These are phyloP conservation scores for Nothocercus julius DNA, from an alignment of 2,113 vertebrate species.

Conservation along the genomic window DNA sequence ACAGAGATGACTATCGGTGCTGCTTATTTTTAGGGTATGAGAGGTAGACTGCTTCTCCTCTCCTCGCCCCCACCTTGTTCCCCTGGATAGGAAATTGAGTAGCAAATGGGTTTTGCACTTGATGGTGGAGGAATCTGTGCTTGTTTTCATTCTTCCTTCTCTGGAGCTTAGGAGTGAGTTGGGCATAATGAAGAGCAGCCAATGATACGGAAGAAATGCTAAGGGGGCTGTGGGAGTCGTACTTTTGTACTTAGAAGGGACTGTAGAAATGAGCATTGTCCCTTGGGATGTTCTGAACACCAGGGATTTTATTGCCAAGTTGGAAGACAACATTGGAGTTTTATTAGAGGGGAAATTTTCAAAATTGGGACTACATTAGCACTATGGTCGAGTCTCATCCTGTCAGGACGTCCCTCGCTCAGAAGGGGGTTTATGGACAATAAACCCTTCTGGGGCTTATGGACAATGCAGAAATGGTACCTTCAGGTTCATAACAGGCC, in stretches of 20 bases:
- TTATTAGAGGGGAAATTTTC: background rate
- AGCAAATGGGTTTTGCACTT: background rate
- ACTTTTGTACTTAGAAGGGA: background rate
- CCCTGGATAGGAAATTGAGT: background rate
- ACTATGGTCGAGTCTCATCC: background rate
- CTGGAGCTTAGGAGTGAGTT: background rate
- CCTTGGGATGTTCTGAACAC: background rate
- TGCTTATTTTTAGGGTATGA: background rate
- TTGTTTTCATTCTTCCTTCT: background rate
- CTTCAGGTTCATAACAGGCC: background rate
- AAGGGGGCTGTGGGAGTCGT: background rate
- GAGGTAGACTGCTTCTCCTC: background rate
- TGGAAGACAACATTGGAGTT: background rate
- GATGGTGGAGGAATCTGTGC: background rate
- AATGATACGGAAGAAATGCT: background rate
- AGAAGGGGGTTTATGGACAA: background rate
- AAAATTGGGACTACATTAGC: background rate
- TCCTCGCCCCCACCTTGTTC: background rate
- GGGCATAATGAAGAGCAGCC: conserved; percentile 15
- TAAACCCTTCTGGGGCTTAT: accelerated
- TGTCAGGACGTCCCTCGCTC: background rate
- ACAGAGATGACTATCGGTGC: background rate
- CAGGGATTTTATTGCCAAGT: background rate
- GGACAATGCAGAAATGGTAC: background rate
- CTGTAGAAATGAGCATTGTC: background rate